These are phyloP conservation scores for Drosophila imparisetae DNA, from an alignment of 2,888 invertebrate species.

Conservation along the genomic window DNA sequence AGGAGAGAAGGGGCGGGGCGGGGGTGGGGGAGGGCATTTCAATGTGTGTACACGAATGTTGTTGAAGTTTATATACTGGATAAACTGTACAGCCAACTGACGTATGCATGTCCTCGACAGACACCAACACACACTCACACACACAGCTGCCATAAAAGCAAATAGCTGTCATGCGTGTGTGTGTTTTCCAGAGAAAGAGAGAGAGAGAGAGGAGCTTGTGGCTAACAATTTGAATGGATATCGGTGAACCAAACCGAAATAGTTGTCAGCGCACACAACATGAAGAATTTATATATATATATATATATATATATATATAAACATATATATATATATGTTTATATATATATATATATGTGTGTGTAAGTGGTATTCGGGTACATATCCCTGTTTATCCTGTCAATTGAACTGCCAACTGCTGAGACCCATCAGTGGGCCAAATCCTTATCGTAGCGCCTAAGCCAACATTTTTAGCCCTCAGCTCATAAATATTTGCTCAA, in stretches of 20 bases:
- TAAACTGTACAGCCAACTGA: slow-evolving; percentile 76
- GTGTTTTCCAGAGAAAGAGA: background rate
- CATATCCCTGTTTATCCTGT: slow-evolving; percentile 56
- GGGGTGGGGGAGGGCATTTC: slow-evolving; percentile 9
- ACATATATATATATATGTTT: accelerated
- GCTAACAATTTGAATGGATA: slow-evolving; percentile 57
- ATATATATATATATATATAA: no score
- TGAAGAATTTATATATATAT: slow-evolving; percentile 1
- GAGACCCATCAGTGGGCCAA: slow-evolving; percentile 29
- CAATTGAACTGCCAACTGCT: slow-evolving; percentile 47
- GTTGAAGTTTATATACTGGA: slow-evolving; percentile 73
- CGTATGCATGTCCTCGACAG: slow-evolving; percentile 68
- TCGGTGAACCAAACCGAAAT: slow-evolving; percentile 57
- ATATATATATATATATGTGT: background rate
- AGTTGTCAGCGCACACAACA: slow-evolving; percentile 58
- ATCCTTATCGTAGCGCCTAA: slow-evolving; percentile 31
- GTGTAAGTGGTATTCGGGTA: background rate
- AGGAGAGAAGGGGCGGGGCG: slow-evolving; percentile 14
- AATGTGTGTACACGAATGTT: slow-evolving; percentile 39
- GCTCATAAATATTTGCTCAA: slow-evolving; percentile 35
- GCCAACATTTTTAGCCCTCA: slow-evolving; percentile 16
- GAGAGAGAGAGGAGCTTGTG: background rate
- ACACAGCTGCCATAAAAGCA: slow-evolving; percentile 72
- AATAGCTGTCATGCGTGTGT: slow-evolving; percentile 67
- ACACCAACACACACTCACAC: slow-evolving; percentile 6